A percentile compares a stretch with the other conserved stretches of the same genome.
Conservation (phyloP, 2,113 vertebrate species). For the Catharus minimus region DNA sequence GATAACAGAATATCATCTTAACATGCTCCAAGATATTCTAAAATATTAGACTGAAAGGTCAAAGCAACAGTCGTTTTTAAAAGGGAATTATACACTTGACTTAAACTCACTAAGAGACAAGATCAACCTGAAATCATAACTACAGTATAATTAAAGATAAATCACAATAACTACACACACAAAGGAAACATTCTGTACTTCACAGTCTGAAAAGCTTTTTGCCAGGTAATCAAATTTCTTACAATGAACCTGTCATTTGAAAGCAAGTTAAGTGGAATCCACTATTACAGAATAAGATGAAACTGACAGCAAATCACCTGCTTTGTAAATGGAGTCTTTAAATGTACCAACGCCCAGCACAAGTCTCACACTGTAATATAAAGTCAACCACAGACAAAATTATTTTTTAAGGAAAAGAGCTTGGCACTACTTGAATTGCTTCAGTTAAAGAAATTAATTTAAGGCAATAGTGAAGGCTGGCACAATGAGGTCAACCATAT, state of each 20-base stretch:
- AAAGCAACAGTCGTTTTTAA: not conserved
- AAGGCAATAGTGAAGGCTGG: not conserved
- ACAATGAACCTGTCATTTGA: not conserved
- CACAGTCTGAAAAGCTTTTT: not conserved
- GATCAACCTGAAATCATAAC: not conserved
- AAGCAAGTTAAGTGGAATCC: constrained; percentile 7
- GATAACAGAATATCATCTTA: not conserved
- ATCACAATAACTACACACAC: not conserved
- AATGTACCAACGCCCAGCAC: not conserved
- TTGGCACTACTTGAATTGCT: not conserved
- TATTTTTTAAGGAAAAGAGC: not conserved
- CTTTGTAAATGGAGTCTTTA: not conserved
- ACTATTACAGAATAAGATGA: not conserved
- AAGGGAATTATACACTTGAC: not conserved
- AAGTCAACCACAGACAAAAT: not conserved
- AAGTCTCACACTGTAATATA: not conserved
- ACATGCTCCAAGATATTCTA: not conserved
- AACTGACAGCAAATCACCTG: not conserved
- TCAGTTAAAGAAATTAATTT: not conserved
- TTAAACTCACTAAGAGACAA: not conserved
- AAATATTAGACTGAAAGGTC: not conserved
- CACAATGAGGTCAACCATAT: not conserved
- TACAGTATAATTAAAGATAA: not conserved
- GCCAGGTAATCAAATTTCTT: not conserved
- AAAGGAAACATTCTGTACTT: not conserved